These are phyloP conservation scores for Elephas maximus DNA, from an alignment of 2,113 vertebrate species.

Conservation along the genomic window DNA sequence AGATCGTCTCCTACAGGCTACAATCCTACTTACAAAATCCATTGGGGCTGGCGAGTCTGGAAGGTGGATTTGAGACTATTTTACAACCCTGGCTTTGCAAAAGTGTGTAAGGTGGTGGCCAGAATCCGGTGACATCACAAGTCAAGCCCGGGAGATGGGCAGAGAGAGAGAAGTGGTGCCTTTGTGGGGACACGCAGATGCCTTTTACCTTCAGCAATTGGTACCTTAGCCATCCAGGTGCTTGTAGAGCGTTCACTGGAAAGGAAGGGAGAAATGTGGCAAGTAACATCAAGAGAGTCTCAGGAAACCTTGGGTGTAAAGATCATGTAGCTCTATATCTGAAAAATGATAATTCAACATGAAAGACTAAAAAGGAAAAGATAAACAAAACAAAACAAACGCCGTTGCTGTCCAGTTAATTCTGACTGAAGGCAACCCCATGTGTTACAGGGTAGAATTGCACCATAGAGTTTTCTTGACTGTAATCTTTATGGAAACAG, in stretches of 20 bases:
- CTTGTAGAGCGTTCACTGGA: not conserved
- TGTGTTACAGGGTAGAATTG: not conserved
- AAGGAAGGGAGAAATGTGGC: not conserved
- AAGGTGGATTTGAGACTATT: not conserved
- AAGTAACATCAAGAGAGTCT: rapidly evolving
- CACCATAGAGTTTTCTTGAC: not conserved
- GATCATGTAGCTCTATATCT: not conserved
- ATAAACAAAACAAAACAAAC: not conserved
- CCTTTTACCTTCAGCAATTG: not conserved
- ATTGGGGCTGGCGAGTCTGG: not conserved
- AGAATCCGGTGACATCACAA: not conserved
- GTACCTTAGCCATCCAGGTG: not conserved
- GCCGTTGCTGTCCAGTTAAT: not conserved
- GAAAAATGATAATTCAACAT: not conserved
- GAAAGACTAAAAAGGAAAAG: not conserved
- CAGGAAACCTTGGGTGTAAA: not conserved
- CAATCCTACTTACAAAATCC: not conserved
- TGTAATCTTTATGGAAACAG: not conserved
- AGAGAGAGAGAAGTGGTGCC: not conserved
- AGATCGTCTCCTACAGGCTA: not conserved
- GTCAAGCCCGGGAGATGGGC: not conserved
- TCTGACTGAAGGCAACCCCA: not conserved
- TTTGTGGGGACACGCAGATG: not conserved
- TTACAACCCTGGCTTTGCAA: not conserved
- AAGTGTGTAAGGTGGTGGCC: not conserved